A percentile compares a stretch with the other conserved stretches of the same genome.
These are phyloP conservation scores for Callyntrura sp. DNA, from an alignment of 2,888 invertebrate genomes.

Conservation along the genomic window DNA sequence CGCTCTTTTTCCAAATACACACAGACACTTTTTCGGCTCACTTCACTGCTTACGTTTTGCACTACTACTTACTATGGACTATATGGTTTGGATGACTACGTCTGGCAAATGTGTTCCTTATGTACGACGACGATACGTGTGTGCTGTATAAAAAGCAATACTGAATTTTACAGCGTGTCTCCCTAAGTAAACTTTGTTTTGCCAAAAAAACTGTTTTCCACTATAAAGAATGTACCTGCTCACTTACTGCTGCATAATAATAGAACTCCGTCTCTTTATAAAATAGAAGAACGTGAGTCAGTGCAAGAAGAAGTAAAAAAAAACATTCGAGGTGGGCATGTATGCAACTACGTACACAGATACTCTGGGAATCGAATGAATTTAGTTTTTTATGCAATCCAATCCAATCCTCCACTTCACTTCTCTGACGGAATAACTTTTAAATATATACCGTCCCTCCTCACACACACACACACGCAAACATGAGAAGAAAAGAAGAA, in stretches of 20 bases:
- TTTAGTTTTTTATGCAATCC: conserved; percentile 39
- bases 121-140: background rate
- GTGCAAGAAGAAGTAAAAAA: no score
- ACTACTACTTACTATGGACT: background rate
- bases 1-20: background rate
- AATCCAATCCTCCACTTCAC: conserved; percentile 18
- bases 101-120: background rate
- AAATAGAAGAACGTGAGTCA: no score
- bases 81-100: background rate
- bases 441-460: conserved; percentile 5
- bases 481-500: background rate
- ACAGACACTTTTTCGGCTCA: conserved; percentile 2
- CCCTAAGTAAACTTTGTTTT: no score
- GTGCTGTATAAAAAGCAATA: no score
- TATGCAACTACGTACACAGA: background rate
- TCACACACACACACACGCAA: background rate
- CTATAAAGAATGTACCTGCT: no score
- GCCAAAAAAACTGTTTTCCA: no score
- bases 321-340: no score
- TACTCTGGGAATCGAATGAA: background rate
- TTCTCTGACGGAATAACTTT: conserved; percentile 11
- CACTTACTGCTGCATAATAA: no score
- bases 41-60: conserved; percentile 37
- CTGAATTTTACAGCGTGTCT: no score
- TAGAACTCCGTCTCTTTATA: background rate